Conservation (phyloP, 2,113 vertebrate genomes). For the Pelobates fuscus region DNA sequence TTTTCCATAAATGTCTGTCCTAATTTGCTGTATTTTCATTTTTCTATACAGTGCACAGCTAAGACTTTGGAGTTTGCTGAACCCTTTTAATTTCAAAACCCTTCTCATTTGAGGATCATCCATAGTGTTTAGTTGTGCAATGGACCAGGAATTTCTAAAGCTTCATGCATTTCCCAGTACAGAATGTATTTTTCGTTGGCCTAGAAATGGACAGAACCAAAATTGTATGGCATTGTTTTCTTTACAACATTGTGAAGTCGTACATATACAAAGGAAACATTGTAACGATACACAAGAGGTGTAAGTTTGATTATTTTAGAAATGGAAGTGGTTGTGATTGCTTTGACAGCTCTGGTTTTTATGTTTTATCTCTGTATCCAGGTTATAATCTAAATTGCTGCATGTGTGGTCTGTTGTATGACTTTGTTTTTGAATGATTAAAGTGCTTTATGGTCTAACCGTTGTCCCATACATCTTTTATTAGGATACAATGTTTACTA, state of each 20-base stretch:
- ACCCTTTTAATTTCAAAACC: constrained; percentile 30
- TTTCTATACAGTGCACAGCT: constrained; percentile 41
- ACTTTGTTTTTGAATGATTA: no score
- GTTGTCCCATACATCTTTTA: background rate
- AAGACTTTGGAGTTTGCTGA: constrained; percentile 32
- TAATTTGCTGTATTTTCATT: constrained; percentile 43
- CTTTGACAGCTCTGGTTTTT: constrained; percentile 15
- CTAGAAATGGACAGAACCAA: constrained; percentile 36
- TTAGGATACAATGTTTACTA: constrained; percentile 86
- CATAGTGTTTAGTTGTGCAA: constrained; percentile 34
- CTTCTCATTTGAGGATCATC: constrained; percentile 39
- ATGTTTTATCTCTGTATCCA: no score
- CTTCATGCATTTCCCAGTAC: constrained; percentile 33
- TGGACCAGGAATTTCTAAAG: constrained; percentile 38
- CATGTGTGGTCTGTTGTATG: no score
- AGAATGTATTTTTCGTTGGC: constrained; percentile 33
- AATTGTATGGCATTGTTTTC: constrained; percentile 41
- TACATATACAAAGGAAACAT: constrained; percentile 33
- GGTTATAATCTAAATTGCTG: no score
- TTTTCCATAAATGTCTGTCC: constrained; percentile 7
- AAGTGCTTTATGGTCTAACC: background rate
- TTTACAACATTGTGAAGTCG: constrained; percentile 27
- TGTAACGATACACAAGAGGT: constrained; percentile 45
- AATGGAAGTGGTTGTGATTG: constrained; percentile 38
- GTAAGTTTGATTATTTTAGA: constrained; percentile 33